Percentiles rank a stretch among this genome's conserved stretches.
These are phyloP conservation scores for Schizaphis graminum DNA, from an alignment of 2,888 invertebrate genomes.

Conservation along the genomic window DNA sequence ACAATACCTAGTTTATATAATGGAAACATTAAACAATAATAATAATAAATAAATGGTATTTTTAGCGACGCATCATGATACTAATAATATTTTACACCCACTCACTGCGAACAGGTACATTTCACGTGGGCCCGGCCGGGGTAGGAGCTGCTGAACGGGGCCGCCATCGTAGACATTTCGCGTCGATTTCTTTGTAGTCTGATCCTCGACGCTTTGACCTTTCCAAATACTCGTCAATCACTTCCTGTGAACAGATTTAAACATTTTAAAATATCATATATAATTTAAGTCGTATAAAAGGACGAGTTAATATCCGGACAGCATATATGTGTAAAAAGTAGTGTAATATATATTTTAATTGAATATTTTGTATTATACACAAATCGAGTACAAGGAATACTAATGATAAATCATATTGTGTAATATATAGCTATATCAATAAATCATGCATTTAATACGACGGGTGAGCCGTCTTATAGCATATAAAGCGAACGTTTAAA, in stretches of 20 bases:
- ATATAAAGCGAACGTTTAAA: neutral
- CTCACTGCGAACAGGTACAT: constrained; percentile 45
- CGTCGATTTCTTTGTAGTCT: constrained; percentile 89
- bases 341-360: neutral
- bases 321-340: neutral
- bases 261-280: neutral
- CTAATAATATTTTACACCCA: constrained; percentile 11
- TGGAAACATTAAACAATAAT: neutral
- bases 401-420: neutral
- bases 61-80: neutral
- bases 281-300: neutral
- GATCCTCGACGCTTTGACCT: constrained; percentile 82
- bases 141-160: constrained; percentile 68
- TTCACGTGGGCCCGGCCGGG: constrained; percentile 56
- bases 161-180: constrained; percentile 86
- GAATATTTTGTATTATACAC: neutral
- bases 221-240: constrained; percentile 92
- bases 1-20: neutral
- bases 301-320: neutral
- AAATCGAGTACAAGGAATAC: neutral
- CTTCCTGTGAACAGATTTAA: constrained; percentile 77
- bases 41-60: neutral
- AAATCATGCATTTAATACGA: neutral
- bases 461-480: neutral
- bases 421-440: neutral